Conservation (phyloP, 2,113 vertebrate species). For the Macrotus californicus region DNA sequence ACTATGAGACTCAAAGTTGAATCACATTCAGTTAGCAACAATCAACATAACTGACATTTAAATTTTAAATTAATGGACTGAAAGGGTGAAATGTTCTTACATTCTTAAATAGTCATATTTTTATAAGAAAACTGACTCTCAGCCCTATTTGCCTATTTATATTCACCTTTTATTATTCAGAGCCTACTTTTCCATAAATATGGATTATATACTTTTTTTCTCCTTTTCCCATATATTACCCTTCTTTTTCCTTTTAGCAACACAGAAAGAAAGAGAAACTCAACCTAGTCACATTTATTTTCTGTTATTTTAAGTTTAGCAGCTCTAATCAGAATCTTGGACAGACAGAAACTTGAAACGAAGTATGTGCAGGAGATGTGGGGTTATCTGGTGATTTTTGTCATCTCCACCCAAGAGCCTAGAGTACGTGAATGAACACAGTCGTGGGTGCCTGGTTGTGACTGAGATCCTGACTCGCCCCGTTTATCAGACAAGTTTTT, state of each 20-base stretch:
- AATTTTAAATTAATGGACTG: not conserved
- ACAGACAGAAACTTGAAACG: not conserved
- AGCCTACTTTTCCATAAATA: not conserved
- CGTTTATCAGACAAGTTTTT: not conserved
- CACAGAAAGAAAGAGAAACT: not conserved
- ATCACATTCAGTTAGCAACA: not conserved
- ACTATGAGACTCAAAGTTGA: not conserved
- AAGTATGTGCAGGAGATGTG: not conserved
- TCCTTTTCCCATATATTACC: not conserved
- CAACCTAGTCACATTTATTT: not conserved
- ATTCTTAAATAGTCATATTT: not conserved
- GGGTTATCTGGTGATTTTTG: not conserved
- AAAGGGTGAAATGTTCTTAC: not conserved
- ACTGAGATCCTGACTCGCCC: not conserved
- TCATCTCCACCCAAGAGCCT: not conserved
- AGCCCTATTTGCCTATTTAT: not conserved
- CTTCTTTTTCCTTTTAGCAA: not conserved
- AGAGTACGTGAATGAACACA: not conserved
- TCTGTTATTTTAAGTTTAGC: not conserved
- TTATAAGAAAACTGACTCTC: not conserved
- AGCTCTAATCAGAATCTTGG: not conserved
- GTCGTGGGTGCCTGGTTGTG: not conserved
- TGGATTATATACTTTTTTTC: not conserved
- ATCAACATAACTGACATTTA: not conserved
- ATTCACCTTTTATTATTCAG: not conserved